Conservation (phyloP, 2,797 vertebrate genomes). For the Syngnathus acus region DNA sequence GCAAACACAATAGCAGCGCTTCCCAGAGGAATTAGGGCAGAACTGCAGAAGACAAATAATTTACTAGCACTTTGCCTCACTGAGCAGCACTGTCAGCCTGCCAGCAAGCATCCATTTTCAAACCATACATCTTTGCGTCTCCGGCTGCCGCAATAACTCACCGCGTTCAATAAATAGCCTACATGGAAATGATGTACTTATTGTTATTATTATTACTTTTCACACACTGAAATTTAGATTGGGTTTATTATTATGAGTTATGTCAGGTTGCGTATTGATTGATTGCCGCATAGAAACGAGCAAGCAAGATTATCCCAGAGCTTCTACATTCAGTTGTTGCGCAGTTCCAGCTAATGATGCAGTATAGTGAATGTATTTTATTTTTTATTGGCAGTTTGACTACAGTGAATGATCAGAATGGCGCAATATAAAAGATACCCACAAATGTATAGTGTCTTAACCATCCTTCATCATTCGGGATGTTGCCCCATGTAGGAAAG, state of each 20-base stretch:
- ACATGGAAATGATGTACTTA: conserved; percentile 40
- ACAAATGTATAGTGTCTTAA: background rate
- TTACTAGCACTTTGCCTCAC: conserved; percentile 84
- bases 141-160: conserved; percentile 54
- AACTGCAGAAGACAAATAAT: conserved; percentile 83
- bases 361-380: background rate
- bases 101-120: conserved; percentile 77
- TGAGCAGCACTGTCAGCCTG: conserved; percentile 78
- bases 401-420: background rate
- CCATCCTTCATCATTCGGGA: background rate
- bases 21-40: conserved; percentile 81
- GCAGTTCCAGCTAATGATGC: background rate
- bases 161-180: conserved; percentile 35
- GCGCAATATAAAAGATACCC: background rate
- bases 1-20: conserved; percentile 77
- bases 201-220: conserved; percentile 47
- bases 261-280: background rate
- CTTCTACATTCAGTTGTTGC: background rate
- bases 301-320: background rate
- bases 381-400: background rate
- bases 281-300: background rate
- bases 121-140: conserved; percentile 61
- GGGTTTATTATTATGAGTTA: background rate
- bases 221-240: conserved; percentile 24
- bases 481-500: too few species aligned